Conservation (phyloP, 2,797 vertebrate genomes). For the Sparus aurata region DNA sequence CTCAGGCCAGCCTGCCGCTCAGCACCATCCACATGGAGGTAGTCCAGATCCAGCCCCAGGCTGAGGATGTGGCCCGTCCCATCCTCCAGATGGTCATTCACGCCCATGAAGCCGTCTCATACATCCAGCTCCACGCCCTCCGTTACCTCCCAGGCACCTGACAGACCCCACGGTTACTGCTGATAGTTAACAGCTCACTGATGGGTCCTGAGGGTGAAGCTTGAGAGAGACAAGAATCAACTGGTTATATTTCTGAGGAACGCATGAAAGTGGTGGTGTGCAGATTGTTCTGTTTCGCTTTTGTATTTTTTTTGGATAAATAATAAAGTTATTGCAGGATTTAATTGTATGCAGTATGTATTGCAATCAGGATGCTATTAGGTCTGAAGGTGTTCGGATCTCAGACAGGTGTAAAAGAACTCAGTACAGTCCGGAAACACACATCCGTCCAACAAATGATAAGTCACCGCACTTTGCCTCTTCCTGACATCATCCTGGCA, state of each 20-base stretch:
- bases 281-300: neutral
- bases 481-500: neutral
- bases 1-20: constrained; percentile 86
- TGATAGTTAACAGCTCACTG: constrained; percentile 41
- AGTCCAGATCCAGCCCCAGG: constrained; percentile 91
- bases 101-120: constrained; percentile 96
- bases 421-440: too few relatives aligned
- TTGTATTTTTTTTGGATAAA: too few relatives aligned
- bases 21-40: constrained; percentile 91
- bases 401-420: neutral
- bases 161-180: constrained; percentile 85
- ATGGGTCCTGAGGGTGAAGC: constrained; percentile 42
- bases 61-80: constrained; percentile 87
- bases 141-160: constrained; percentile 79
- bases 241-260: constrained; percentile 11
- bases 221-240: constrained; percentile 30
- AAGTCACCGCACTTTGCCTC: neutral
- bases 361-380: neutral
- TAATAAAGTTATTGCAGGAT: neutral
- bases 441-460: neutral
- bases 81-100: constrained; percentile 95
- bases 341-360: neutral
- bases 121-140: constrained; percentile 91
- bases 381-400: neutral
- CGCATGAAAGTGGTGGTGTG: neutral